phyloP scores from a whole-genome alignment of 2,113 vertebrate species.

The Phaethornis superciliosus region DNA sequence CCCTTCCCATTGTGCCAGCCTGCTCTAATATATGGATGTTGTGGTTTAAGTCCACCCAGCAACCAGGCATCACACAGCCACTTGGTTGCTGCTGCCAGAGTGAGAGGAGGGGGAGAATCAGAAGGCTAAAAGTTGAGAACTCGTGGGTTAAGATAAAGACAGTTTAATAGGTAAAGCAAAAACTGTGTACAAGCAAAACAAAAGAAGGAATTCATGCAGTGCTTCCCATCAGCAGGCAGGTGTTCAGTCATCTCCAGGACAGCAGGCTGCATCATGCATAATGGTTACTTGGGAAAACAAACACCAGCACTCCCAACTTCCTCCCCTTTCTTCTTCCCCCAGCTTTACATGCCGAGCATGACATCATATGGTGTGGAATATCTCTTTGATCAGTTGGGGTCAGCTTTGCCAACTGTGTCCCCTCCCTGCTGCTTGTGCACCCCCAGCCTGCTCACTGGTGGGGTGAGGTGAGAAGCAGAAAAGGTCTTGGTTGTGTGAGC shows the following conservation, averaged over 20 bases:
- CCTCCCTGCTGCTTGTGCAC: not conserved
- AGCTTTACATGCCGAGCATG: not conserved
- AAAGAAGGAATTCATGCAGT: not conserved
- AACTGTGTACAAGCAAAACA: not conserved
- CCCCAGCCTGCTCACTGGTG: rapidly evolving
- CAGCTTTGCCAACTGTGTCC: not conserved
- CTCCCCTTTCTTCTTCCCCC: rapidly evolving
- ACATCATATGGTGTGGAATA: rapidly evolving
- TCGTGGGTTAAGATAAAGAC: not conserved
- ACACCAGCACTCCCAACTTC: rapidly evolving
- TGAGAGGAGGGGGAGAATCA: not conserved
- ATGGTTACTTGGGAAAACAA: not conserved
- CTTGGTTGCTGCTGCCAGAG: rapidly evolving
- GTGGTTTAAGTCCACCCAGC: not conserved
- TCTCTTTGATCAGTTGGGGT: not conserved
- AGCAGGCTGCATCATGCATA: not conserved
- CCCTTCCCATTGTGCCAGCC: not conserved
- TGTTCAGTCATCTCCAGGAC: not conserved
- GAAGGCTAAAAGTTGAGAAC: not conserved
- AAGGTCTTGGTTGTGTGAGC: not conserved
- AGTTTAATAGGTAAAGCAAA: not conserved
- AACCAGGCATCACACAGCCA: not conserved
- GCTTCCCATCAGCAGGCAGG: rapidly evolving
- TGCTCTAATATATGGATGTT: not conserved
- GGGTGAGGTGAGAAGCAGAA: not conserved